Conservation (phyloP, 2,888 invertebrate genomes). For the Leucania comma region DNA sequence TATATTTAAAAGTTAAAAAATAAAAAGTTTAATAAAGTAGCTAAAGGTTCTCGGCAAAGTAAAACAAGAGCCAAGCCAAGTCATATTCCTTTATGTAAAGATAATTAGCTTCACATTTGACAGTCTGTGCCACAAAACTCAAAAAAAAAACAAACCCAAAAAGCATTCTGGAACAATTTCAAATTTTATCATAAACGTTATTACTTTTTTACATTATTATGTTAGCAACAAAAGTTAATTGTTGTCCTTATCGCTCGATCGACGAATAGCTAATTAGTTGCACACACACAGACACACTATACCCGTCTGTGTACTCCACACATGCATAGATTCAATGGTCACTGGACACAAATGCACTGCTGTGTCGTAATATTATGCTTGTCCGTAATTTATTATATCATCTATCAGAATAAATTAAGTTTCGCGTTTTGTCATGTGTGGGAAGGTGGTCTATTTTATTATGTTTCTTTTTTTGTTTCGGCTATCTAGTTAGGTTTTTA, state of each 20-base stretch:
- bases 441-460: constrained; percentile 49
- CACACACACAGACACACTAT: constrained; percentile 54
- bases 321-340: constrained; percentile 56
- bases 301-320: constrained; percentile 40
- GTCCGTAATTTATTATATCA: constrained; percentile 58
- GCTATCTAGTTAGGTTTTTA: constrained; percentile 29
- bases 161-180: constrained; percentile 32
- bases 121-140: constrained; percentile 8
- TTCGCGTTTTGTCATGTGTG: constrained; percentile 58
- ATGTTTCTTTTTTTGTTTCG: constrained; percentile 26
- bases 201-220: constrained; percentile 65
- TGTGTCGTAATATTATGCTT: constrained; percentile 59
- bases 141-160: constrained; percentile 20
- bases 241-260: constrained; percentile 73
- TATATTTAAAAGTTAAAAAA: background rate
- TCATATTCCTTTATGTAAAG: background rate
- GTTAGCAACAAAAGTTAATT: constrained; percentile 74
- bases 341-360: constrained; percentile 62
- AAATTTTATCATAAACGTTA: constrained; percentile 68
- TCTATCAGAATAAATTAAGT: constrained; percentile 59
- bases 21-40: too few species aligned
- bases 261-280: constrained; percentile 72
- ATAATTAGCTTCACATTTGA: constrained; percentile 1
- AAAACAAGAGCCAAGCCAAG: background rate
- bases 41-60: background rate